Evolutionary conservation across 2,113 vertebrate genomes (phyloP).

Genomic region (Carettochelys insculpta): DNA sequence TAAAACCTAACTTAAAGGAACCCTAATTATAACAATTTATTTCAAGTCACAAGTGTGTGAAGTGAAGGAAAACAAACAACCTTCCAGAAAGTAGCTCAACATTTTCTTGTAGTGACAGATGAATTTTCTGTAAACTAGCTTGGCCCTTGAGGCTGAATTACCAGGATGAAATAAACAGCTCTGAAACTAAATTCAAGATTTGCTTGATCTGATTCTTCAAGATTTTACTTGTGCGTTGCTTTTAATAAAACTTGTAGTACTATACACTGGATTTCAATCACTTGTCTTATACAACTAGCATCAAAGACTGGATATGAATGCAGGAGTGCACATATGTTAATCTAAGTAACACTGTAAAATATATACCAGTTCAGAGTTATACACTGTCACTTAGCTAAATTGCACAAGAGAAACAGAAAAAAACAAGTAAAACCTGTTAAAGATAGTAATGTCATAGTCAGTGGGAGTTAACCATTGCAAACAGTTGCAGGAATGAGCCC

Average conservation of each 20-base stretch:
- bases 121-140: neutral
- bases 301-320: rapidly evolving
- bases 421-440: neutral
- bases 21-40: neutral
- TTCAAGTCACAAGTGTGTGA: neutral
- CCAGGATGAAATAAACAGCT: neutral
- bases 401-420: neutral
- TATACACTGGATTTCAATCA: rapidly evolving
- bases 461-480: rapidly evolving
- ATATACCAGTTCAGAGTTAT: neutral
- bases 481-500: rapidly evolving
- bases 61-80: neutral
- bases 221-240: rapidly evolving
- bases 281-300: neutral
- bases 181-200: neutral
- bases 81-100: neutral
- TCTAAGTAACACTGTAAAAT: neutral
- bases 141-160: neutral
- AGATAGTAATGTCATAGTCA: neutral
- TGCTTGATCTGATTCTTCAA: rapidly evolving
- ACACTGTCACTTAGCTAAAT: neutral
- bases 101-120: neutral
- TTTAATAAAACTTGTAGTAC: neutral
- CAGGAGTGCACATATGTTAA: rapidly evolving
- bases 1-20: neutral